These are phyloP conservation scores for Neria commutata DNA, from an alignment of 2,888 invertebrate species.

Conservation along the genomic window DNA sequence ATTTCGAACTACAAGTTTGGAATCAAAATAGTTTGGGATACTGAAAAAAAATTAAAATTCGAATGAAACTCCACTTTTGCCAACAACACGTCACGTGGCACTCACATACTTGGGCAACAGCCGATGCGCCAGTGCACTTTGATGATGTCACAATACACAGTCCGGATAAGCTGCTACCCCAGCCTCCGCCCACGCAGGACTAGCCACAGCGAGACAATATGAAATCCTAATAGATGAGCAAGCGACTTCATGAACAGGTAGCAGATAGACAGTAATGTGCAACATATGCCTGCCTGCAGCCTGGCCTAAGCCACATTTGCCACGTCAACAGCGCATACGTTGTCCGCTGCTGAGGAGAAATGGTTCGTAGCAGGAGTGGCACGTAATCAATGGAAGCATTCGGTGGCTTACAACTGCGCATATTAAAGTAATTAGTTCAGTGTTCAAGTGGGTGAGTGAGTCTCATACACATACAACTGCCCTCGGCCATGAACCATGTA, in stretches of 20 bases:
- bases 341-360: neutral
- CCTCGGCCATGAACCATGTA: no score
- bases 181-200: no score
- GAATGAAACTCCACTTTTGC: no score
- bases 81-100: no score
- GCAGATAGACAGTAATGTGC: neutral
- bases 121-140: no score
- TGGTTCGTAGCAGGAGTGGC: neutral
- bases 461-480: no score
- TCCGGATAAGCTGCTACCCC: no score
- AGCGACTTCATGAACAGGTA: neutral
- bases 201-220: neutral
- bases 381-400: conserved; percentile 4
- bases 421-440: conserved; percentile 50
- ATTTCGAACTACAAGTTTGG: no score
- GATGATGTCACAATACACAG: no score
- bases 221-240: neutral
- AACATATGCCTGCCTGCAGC: neutral
- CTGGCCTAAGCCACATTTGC: neutral
- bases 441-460: neutral
- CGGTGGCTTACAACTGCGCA: conserved; percentile 29
- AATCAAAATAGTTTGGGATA: no score
- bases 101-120: no score
- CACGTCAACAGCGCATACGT: neutral
- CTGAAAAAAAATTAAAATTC: no score